These are phyloP conservation scores for Anolis carolinensis DNA, from an alignment of 2,113 vertebrate species.

Conservation along the genomic window DNA sequence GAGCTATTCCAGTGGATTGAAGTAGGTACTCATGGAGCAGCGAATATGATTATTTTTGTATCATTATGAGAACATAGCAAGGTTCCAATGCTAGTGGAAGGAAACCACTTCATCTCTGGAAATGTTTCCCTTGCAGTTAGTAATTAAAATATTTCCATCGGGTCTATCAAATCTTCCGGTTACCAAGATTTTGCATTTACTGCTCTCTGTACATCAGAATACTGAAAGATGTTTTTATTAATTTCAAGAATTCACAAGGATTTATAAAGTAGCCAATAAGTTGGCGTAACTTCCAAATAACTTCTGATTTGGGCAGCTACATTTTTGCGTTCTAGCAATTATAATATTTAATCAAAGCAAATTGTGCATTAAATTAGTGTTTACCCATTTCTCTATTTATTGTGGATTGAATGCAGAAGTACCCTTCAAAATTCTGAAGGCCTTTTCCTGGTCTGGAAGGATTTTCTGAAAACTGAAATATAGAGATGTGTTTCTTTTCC, in stretches of 20 bases:
- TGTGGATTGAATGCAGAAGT: neutral
- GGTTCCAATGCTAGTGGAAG: neutral
- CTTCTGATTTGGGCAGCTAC: neutral
- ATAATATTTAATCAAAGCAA: neutral
- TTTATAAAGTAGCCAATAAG: neutral
- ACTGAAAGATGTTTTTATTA: neutral
- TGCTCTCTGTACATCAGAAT: neutral
- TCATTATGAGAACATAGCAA: neutral
- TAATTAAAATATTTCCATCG: neutral
- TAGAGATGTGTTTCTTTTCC: neutral
- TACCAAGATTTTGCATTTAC: neutral
- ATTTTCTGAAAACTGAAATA: neutral
- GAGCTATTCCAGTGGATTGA: neutral
- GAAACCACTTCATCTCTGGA: neutral
- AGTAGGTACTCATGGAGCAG: neutral
- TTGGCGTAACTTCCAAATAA: neutral
- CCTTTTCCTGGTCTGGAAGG: neutral
- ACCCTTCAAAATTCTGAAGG: neutral
- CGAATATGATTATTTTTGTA: neutral
- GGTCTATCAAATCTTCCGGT: neutral
- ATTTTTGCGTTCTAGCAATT: fast-evolving
- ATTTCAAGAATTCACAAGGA: neutral
- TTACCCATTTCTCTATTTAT: fast-evolving
- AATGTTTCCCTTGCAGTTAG: neutral
- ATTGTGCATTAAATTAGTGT: neutral